phyloP scores from a whole-genome alignment of 1,140 invertebrate species.

The Branchinecta lynchi region DNA sequence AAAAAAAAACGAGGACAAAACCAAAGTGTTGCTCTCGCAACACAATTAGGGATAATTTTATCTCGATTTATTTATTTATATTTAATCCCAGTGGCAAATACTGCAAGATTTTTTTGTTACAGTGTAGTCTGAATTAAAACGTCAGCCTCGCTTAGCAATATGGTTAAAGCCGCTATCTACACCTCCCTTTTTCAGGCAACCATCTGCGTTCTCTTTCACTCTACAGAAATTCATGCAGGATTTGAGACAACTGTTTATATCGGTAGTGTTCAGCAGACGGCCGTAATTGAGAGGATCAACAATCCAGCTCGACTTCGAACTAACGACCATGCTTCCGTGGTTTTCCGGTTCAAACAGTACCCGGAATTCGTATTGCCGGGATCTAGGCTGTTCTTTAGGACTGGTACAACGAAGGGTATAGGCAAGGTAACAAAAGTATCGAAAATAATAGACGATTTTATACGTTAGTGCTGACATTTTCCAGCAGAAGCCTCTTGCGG shows the following conservation, averaged over 20 bases:
- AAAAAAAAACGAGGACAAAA: no score
- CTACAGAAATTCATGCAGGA: slow-evolving; percentile 62
- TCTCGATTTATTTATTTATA: no score
- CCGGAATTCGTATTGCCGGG: slow-evolving; percentile 85
- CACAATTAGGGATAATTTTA: no score
- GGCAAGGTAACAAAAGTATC: slow-evolving; percentile 78
- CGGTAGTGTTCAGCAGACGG: slow-evolving; percentile 86
- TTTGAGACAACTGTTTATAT: slow-evolving; percentile 90
- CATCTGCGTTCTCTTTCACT: slow-evolving; percentile 68
- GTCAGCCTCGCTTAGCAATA: no score
- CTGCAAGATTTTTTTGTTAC: no score
- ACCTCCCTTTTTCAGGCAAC: slow-evolving; percentile 38
- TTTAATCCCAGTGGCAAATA: no score
- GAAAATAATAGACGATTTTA: slow-evolving; percentile 31
- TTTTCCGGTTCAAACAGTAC: slow-evolving; percentile 73
- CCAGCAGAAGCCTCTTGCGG: no score
- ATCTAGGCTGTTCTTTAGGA: slow-evolving; percentile 67
- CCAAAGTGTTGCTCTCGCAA: no score
- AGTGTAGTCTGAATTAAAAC: no score
- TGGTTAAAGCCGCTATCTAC: no score
- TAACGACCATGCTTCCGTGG: slow-evolving; percentile 66
- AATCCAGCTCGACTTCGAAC: slow-evolving; percentile 43
- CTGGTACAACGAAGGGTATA: slow-evolving; percentile 73
- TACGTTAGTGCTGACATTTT: no score
- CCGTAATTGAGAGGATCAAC: slow-evolving; percentile 58